These are phyloP conservation scores for Prosopocoilus inquinatus DNA, from an alignment of 2,888 invertebrate species.

Conservation along the genomic window DNA sequence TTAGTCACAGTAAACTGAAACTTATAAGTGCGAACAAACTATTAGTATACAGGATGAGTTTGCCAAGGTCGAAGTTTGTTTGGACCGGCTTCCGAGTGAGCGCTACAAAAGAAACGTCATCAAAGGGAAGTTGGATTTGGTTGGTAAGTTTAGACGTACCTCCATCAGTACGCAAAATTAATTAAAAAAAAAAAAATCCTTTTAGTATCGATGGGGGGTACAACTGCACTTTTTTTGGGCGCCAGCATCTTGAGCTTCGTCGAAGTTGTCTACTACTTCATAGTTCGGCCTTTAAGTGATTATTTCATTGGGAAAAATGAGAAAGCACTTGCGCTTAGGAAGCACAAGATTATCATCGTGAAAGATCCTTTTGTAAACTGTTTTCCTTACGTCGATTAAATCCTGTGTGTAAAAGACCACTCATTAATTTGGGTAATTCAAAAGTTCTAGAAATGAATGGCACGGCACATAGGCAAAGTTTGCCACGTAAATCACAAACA, in stretches of 20 bases:
- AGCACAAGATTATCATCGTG: neutral
- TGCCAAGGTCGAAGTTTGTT: conserved; percentile 57
- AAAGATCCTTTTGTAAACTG: neutral
- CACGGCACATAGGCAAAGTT: too few relatives aligned
- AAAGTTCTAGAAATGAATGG: too few relatives aligned
- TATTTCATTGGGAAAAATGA: neutral
- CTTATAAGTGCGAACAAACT: neutral
- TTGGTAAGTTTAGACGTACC: conserved; percentile 54
- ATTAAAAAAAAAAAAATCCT: neutral
- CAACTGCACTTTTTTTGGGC: conserved; percentile 59
- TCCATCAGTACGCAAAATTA: neutral
- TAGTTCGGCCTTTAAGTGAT: conserved; percentile 38
- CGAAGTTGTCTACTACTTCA: conserved; percentile 57
- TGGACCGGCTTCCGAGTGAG: conserved; percentile 67
- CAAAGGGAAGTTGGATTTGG: conserved; percentile 63
- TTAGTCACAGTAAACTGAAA: neutral
- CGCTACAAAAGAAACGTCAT: conserved; percentile 65
- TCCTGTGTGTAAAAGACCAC: too few relatives aligned
- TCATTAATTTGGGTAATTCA: too few relatives aligned
- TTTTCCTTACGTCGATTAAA: neutral
- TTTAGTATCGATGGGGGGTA: conserved; percentile 60
- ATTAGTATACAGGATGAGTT: conserved; percentile 41
- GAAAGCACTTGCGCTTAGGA: neutral
- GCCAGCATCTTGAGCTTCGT: conserved; percentile 61
- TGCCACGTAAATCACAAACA: too few relatives aligned